Percentiles rank a stretch among this genome's conserved stretches.
Conservation (phyloP, 2,113 vertebrate genomes). For the Pogonocichla stellata region DNA sequence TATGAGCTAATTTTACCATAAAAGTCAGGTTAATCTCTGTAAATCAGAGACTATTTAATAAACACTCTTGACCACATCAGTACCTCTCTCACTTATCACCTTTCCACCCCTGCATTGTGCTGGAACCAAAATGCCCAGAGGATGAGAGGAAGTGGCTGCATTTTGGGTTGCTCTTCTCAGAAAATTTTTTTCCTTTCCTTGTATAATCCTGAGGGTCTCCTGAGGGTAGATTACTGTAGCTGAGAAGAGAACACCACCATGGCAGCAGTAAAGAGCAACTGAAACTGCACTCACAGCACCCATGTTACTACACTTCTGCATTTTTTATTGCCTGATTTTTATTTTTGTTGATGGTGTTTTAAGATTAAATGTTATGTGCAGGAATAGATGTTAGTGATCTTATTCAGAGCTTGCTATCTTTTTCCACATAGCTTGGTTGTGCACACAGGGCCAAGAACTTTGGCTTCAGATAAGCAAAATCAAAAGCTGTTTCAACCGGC, state of each 20-base stretch:
- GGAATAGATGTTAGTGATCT: constrained; percentile 58
- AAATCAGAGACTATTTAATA: background rate
- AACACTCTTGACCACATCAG: background rate
- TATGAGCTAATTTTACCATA: background rate
- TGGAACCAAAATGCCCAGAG: background rate
- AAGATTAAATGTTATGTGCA: constrained; percentile 33
- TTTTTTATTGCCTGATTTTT: background rate
- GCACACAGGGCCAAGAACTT: constrained; percentile 32
- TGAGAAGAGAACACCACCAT: background rate
- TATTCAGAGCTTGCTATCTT: constrained; percentile 39
- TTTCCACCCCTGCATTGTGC: background rate
- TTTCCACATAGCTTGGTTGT: constrained; percentile 40
- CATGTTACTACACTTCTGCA: background rate
- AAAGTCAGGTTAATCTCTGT: background rate
- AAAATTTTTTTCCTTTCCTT: background rate
- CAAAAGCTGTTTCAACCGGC: constrained; percentile 54
- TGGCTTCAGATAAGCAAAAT: constrained; percentile 55
- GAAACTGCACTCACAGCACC: background rate
- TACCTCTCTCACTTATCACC: background rate
- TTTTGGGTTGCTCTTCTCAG: background rate
- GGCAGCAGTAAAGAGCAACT: background rate
- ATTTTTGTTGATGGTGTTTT: background rate
- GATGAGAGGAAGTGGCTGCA: background rate
- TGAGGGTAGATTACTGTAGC: background rate
- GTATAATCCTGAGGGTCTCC: background rate